Evolutionary conservation across 2,888 invertebrate genomes (phyloP).

Genomic region (Drosophila anceps): DNA sequence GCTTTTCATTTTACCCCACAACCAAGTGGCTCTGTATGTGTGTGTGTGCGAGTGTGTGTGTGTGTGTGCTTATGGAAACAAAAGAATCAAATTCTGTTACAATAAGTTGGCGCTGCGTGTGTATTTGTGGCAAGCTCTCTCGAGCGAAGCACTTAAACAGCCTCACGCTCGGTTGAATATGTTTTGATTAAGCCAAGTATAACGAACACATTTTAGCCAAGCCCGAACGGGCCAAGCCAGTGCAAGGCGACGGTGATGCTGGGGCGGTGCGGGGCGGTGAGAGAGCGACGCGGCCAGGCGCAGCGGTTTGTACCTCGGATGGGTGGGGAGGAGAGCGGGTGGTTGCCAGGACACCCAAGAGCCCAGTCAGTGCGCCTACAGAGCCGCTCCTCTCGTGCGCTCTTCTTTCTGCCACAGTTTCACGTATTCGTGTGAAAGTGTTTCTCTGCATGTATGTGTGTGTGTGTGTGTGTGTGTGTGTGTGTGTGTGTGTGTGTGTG

Average conservation of each 20-base stretch:
- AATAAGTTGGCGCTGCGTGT: slow-evolving; percentile 68
- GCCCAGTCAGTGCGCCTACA: slow-evolving; percentile 30
- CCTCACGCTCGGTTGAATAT: slow-evolving; percentile 78
- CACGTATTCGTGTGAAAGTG: slow-evolving; percentile 43
- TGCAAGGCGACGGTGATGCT: neutral
- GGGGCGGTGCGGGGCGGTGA: rapidly evolving
- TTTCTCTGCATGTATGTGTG: slow-evolving; percentile 2
- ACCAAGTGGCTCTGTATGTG: slow-evolving; percentile 7
- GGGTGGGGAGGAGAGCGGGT: neutral
- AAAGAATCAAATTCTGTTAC: slow-evolving; percentile 77
- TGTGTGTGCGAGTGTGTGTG: slow-evolving; percentile 24
- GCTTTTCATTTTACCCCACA: slow-evolving; percentile 56
- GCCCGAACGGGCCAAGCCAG: slow-evolving; percentile 12
- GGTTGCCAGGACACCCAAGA: slow-evolving; percentile 18
- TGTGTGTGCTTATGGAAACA: slow-evolving; percentile 50
- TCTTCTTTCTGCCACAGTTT: neutral
- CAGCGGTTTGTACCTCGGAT: neutral
- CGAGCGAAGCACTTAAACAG: slow-evolving; percentile 78
- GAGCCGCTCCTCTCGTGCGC: slow-evolving; percentile 1
- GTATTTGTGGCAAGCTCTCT: slow-evolving; percentile 74
- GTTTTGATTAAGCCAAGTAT: slow-evolving; percentile 79
- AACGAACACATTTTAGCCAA: slow-evolving; percentile 68
- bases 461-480: slow-evolving; percentile 35
- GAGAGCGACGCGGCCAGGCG: neutral
- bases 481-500: slow-evolving; percentile 6